Conservation (phyloP, 2,113 vertebrate genomes). For the Megaceryle torquata region DNA sequence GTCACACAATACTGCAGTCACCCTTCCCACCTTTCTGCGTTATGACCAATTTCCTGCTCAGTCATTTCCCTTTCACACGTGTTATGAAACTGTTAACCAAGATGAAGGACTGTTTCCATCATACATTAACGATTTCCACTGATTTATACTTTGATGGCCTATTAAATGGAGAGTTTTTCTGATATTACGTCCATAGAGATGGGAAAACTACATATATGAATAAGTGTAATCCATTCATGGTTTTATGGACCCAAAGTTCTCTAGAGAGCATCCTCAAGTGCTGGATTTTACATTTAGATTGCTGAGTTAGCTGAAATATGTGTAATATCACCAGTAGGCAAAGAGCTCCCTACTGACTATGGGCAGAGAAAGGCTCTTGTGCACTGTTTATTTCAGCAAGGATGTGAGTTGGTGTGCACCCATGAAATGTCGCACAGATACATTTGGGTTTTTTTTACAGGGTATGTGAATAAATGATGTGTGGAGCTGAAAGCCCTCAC, state of each 20-base stretch:
- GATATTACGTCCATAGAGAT: slow-evolving; percentile 22
- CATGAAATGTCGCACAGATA: not conserved
- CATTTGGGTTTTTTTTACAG: not conserved
- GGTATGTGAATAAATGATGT: slow-evolving; percentile 32
- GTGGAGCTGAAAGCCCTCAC: slow-evolving; percentile 9
- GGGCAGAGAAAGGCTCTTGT: not conserved
- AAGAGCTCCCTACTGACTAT: not conserved
- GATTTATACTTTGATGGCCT: slow-evolving; percentile 1
- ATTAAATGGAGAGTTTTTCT: slow-evolving; percentile 25
- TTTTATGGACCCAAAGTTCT: slow-evolving; percentile 42
- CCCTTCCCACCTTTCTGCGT: not conserved
- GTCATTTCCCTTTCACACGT: not conserved
- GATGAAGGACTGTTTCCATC: not conserved
- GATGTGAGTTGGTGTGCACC: not conserved
- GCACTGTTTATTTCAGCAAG: slow-evolving; percentile 15
- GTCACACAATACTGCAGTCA: not conserved
- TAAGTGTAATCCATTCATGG: not conserved
- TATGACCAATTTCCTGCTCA: not conserved
- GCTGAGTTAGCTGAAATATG: slow-evolving; percentile 41
- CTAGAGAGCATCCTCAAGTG: slow-evolving; percentile 30
- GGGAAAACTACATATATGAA: slow-evolving; percentile 17
- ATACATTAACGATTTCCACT: not conserved
- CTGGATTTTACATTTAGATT: slow-evolving; percentile 47
- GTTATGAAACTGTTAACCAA: slow-evolving; percentile 13
- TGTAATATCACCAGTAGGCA: not conserved